Base-by-base conservation (phyloP, 2,113 vertebrate species). In the Quiscalus mexicanus region DNA sequence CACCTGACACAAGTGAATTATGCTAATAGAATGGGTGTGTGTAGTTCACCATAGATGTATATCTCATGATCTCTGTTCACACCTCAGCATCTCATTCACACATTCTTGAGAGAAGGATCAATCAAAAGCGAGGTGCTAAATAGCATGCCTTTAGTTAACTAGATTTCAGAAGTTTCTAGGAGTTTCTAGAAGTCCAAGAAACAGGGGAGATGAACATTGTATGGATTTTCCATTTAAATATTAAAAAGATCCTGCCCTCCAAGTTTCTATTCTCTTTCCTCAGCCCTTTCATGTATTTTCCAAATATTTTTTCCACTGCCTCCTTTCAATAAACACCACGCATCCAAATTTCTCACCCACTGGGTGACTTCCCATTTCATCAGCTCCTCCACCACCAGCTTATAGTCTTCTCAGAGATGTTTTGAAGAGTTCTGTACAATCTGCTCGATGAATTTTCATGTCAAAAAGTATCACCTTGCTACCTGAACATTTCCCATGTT, bases 31-130 rank as follows among this genome's bases (percentile, higher is more conserved):
- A 95, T 96, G 94, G 58, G 82, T 95, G 77, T 47, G 78, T 59
- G 82, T 91, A 83, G 44, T 44, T 94, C 65, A 81, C 52, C 56
- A 78, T 50, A 83, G 81, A 86, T 90, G 55, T 89, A 58, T 44
- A 44, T 96, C 89, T 95, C 93, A 62, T 91, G 75, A 70, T 81
- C 91, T 75, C 93, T 89, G 91, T 95, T 97, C 96, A 92, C 94
- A 96, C 95, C 81, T 96, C 63, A 6, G 73, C 85, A 94, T 94
- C 90, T 97, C 89, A 91, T 96, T 97, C 93, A 96, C 96, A 97
- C 95, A 55, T 97, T 96, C 84, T 80, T 94, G 76, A 91, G 84
- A 96, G 89, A 95, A 95, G 69, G 63, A 96, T 96, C 96, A 96
- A 94, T 96, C 93, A 96, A 93, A 97, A 95, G 76, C 14, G 15